Evolutionary conservation across 2,888 invertebrate genomes (phyloP).

Genomic region (Zaprionus lineosus): DNA sequence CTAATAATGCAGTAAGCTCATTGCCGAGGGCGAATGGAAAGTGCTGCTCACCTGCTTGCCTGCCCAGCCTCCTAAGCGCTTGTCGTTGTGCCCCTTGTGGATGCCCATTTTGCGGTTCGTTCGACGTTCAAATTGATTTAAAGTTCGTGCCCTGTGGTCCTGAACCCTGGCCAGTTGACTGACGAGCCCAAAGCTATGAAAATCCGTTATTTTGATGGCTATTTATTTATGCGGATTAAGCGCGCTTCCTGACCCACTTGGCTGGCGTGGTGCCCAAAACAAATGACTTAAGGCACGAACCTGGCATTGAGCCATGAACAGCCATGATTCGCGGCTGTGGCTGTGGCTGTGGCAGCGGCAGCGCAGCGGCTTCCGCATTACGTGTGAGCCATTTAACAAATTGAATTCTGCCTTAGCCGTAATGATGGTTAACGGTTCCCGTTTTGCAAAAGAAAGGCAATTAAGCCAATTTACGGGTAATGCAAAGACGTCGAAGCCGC

Average conservation of each 20-base stretch:
- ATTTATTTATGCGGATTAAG: slow-evolving; percentile 34
- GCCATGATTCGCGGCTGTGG: no score
- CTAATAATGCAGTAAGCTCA: slow-evolving; percentile 47
- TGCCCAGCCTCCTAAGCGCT: not conserved
- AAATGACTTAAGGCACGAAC: slow-evolving; percentile 70
- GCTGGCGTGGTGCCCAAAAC: slow-evolving; percentile 20
- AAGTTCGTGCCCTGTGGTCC: slow-evolving; percentile 3
- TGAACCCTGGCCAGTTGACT: slow-evolving; percentile 26
- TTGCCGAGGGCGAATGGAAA: slow-evolving; percentile 69
- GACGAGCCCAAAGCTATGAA: slow-evolving; percentile 9
- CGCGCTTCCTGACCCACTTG: slow-evolving; percentile 60
- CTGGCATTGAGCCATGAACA: slow-evolving; percentile 38
- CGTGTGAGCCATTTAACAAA: slow-evolving; percentile 48
- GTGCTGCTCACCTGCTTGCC: slow-evolving; percentile 26
- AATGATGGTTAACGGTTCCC: slow-evolving; percentile 57
- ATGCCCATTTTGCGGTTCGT: slow-evolving; percentile 6
- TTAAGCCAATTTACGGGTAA: slow-evolving; percentile 49
- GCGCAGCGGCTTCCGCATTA: slow-evolving; percentile 53
- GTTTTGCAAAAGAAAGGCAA: slow-evolving; percentile 60
- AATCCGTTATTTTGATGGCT: slow-evolving; percentile 30
- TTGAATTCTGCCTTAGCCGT: slow-evolving; percentile 33
- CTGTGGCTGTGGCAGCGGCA: not conserved
- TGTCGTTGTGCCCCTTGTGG: slow-evolving; percentile 3
- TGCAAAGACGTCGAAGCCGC: slow-evolving; percentile 58
- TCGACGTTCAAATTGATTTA: slow-evolving; percentile 47